Evolutionary conservation across 1,140 invertebrate genomes (phyloP), one percentile per base, ranked within the genome.

Genomic region (Drosophila nigromelanica): DNA sequence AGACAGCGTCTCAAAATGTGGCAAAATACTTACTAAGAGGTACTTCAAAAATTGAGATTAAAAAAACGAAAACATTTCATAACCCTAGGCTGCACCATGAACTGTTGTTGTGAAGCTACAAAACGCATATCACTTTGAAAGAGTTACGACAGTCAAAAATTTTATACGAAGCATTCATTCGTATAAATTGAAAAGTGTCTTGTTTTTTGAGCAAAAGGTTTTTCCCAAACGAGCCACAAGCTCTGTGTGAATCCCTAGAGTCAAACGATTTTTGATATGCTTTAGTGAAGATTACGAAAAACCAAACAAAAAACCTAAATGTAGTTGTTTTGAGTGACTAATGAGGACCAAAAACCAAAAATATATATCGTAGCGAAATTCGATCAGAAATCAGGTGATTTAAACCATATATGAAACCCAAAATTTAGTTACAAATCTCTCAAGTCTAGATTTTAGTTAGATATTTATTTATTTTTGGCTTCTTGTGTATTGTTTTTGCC

Each of bases 121-220:
- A 81, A 72, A 89, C 78, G 76, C 83, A 89, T 89, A 89, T 89
- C 83, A 89, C 83, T 89, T 83, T 83, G 62, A 89, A 67, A 27
- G 40, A 45, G 69, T 85, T 70, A 79, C 66, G 48, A 39, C 47
- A 70, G 51, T 61, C 33, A 58, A 18, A 51, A 81, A 24, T 62
- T 70, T 42, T 78, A 71, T 50, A 76, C 40, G 47, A 69, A 33
- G 63, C 43, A 61, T 40, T 42, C 61, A 66, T 62, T 69, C 59
- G 67, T 50, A 50, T 39, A 56, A 60, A 58, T 52, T 12, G 15
- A 40, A 68, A 68, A 60, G 55, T 67, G 66, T 68, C 64, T 68
- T 68, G 51, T 69, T 61, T 56, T 73, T 69, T 47, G n/a, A 58
- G 39, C n/a, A 37, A 50, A 58, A 45, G n/a, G 24, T 69, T 55